Percentiles rank a stretch among this genome's conserved stretches.
phyloP scores from a whole-genome alignment of 2,888 invertebrate genomes.

The Conops quadrifasciatus region DNA sequence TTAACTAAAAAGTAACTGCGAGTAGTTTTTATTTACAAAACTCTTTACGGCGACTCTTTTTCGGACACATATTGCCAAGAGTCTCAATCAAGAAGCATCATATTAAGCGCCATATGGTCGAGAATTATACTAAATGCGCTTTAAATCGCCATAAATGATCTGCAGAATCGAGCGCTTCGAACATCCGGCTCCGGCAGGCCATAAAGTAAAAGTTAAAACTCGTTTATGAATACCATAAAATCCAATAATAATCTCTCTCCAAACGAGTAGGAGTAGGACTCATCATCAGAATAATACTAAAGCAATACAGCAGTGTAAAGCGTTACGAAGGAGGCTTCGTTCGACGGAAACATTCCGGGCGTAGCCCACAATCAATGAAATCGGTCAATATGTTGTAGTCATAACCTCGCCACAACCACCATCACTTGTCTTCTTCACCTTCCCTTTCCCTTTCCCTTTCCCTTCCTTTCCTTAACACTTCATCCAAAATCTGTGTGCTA shows the following conservation, averaged over 20 bases:
- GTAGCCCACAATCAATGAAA: conserved; percentile 35
- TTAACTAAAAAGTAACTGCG: no score
- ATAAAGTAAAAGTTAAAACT: conserved; percentile 52
- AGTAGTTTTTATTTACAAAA: no score
- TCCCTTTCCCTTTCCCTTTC: not conserved
- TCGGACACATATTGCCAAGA: no score
- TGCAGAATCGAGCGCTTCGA: conserved; percentile 24
- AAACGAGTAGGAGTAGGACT: no score
- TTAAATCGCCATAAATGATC: conserved; percentile 38
- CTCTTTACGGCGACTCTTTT: no score
- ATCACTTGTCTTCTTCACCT: not conserved
- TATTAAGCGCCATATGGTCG: conserved; percentile 39
- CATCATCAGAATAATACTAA: conserved; percentile 18
- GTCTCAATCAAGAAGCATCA: not conserved
- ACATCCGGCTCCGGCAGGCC: conserved; percentile 29
- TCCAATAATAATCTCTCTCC: conserved; percentile 61
- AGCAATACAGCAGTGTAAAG: not conserved
- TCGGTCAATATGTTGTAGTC: conserved; percentile 36
- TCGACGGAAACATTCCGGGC: conserved; percentile 38
- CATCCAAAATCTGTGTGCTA: conserved; percentile 22
- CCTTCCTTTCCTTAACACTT: conserved; percentile 20
- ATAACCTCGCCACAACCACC: not conserved
- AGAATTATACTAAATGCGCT: conserved; percentile 27
- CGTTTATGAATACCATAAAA: conserved; percentile 58
- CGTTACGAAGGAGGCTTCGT: conserved; percentile 35